Conservation (phyloP, 2,888 invertebrate species). For the Orgyia antiqua region DNA sequence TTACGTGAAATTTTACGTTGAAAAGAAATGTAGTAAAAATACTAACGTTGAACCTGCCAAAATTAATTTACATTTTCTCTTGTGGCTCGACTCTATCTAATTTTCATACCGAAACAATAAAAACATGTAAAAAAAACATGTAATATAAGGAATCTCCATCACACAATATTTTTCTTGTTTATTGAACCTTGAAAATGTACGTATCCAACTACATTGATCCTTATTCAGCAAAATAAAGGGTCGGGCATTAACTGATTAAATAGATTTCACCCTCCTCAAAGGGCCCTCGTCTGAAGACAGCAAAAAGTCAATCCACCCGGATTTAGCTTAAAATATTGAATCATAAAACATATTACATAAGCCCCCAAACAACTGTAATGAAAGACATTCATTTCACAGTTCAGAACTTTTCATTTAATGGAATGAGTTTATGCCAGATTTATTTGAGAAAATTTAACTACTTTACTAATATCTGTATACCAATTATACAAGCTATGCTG, state of each 20-base stretch:
- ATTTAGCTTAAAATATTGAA: constrained; percentile 30
- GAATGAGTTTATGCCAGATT: neutral
- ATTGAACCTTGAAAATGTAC: constrained; percentile 12
- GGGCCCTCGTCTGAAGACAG: constrained; percentile 32
- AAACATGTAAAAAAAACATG: no score
- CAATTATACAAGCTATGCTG: no score
- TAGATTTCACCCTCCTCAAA: constrained; percentile 43
- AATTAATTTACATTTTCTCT: no score
- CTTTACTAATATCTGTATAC: no score
- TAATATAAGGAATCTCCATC: no score
- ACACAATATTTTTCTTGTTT: constrained; percentile 9
- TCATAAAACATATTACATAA: constrained; percentile 16
- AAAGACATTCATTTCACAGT: constrained; percentile 3
- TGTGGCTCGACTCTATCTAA: no score
- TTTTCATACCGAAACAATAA: no score
- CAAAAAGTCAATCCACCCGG: constrained; percentile 34
- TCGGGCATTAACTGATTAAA: constrained; percentile 38
- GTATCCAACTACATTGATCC: constrained; percentile 20
- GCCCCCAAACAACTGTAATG: constrained; percentile 3
- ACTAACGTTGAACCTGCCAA: no score
- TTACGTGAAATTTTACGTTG: no score
- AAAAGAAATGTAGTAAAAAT: no score
- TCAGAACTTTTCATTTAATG: constrained; percentile 2
- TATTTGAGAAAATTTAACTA: neutral
- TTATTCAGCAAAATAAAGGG: constrained; percentile 37